Percentiles rank a stretch among this genome's conserved stretches.
phyloP scores from a whole-genome alignment of 2,113 vertebrate genomes.

The Neodon shergylaensis region DNA sequence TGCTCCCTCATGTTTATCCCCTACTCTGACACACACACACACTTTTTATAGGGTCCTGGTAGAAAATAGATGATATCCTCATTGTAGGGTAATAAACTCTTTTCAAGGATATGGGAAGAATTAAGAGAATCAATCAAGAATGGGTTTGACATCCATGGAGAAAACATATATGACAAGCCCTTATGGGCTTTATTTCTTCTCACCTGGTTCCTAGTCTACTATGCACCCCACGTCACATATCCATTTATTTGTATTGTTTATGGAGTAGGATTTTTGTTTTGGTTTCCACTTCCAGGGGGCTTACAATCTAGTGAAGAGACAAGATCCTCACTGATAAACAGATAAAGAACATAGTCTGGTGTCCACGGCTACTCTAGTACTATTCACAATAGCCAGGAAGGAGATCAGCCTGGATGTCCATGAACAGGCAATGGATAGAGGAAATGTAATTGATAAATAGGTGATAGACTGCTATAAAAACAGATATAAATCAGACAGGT shows the following conservation, averaged over 20 bases:
- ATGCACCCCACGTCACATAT: neutral
- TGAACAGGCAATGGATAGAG: neutral
- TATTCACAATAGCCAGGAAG: neutral
- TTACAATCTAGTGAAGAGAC: neutral
- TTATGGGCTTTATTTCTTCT: neutral
- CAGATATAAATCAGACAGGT: neutral
- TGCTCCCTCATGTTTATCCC: neutral
- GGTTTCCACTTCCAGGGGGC: neutral
- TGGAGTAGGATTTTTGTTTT: neutral
- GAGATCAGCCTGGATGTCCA: neutral
- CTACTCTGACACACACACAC: neutral
- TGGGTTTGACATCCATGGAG: neutral
- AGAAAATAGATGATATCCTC: conserved; percentile 52
- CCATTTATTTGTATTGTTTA: neutral
- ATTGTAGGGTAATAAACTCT: conserved; percentile 17
- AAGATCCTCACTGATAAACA: too few species aligned
- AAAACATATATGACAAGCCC: neutral
- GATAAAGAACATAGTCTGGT: neutral
- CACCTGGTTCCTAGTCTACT: neutral
- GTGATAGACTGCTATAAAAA: too few species aligned
- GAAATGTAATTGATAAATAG: neutral
- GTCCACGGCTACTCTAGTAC: neutral
- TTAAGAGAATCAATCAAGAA: neutral
- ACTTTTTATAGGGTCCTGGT: neutral
- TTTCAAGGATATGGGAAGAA: conserved; percentile 47